These are phyloP conservation scores for Sebastes alutus DNA, from an alignment of 2,797 vertebrate species.

Conservation along the genomic window DNA sequence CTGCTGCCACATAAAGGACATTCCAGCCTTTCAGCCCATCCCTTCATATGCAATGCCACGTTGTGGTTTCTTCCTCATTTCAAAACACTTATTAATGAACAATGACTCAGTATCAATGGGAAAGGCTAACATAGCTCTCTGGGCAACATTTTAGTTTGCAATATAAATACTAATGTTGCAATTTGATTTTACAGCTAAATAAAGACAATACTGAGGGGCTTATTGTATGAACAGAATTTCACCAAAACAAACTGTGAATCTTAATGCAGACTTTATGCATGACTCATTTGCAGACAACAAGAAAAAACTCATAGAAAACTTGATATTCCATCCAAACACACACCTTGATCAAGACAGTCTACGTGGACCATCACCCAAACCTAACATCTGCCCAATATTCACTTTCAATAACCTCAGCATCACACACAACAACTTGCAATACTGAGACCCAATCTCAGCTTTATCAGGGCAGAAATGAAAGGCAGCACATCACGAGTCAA, in stretches of 20 bases:
- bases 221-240: not conserved
- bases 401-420: not conserved
- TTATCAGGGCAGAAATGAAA: not conserved
- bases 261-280: not conserved
- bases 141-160: not conserved
- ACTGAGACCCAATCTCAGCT: not conserved
- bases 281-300: not conserved
- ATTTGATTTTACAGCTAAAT: not conserved
- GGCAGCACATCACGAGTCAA: not conserved
- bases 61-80: conserved; percentile 15
- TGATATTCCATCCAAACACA: not conserved
- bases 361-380: not conserved
- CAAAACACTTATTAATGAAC: conserved; percentile 1
- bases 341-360: not conserved
- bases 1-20: conserved; percentile 14
- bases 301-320: not conserved
- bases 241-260: conserved; percentile 5
- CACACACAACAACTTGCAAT: not conserved
- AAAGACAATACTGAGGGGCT: not conserved
- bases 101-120: not conserved
- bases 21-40: not conserved
- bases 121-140: not conserved
- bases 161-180: not conserved
- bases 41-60: not conserved
- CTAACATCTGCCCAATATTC: not conserved